Base-by-base conservation (phyloP, 2,888 invertebrate genomes). In the Scaeva pyrastri region DNA sequence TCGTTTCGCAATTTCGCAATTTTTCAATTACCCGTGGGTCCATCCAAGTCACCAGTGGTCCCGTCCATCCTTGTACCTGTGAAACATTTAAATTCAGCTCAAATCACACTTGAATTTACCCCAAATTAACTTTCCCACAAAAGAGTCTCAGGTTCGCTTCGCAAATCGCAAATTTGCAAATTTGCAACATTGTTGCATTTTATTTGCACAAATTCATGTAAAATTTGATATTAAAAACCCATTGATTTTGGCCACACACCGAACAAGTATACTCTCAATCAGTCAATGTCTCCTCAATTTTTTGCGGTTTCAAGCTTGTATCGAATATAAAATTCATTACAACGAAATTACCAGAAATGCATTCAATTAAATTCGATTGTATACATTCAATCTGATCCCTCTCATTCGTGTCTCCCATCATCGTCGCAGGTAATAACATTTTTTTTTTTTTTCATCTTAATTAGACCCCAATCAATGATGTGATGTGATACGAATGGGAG, bases 281-380 rank as follows among this genome's bases (percentile, higher is more conserved):
- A 60, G 60, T 41, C 60, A 19, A 36, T 60, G 60, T 39, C 60
- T 14, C 21, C 3, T 60, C 60, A 60, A 39, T 19, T 58, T 39
- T 6, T 12, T 60, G 60, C 41, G 60, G 60, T 60, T 60, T 60
- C 10, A 39, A 7, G 39, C 3, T 12, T 21, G 19, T 19, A 7
- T n/a, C 45, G n/a, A 41, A 21, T 21, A 31, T 31, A 7, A 21
- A 41, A 41, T 7, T 8, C 21, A 60, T 60, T 41, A 60, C 19
- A 21, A 21, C 39, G 2, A 60, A 39, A 39, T 41, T 41, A 41
- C 39, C 60, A 60, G 58, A 41, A 41, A 60, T 41, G n/a, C 39
- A 39, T 41, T 19, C 60, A 7, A 41, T 60, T 41, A 41, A 60
- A 41, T 14, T 21, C 39, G 60, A 14, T 19, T 39, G 12, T 1